These are phyloP conservation scores for Gallinago media DNA, from an alignment of 2,113 vertebrate species.

Conservation along the genomic window DNA sequence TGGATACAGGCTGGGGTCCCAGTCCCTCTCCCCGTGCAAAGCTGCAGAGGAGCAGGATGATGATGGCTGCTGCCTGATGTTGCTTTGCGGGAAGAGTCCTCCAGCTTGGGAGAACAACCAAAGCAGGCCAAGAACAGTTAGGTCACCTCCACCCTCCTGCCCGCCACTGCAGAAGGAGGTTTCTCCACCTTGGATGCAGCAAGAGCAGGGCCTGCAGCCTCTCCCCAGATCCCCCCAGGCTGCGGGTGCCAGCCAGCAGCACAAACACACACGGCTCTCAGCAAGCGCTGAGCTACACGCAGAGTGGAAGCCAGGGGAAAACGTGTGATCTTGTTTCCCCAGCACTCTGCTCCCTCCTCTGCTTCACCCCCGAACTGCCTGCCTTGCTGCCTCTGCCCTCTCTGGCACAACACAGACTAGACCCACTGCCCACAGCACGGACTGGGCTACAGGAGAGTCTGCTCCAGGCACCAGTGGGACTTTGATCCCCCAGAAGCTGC, in stretches of 20 bases:
- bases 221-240: background rate
- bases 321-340: background rate
- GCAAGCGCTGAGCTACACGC: background rate
- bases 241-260: background rate
- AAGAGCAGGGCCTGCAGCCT: background rate
- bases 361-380: background rate
- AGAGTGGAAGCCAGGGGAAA: background rate
- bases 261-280: rapidly evolving
- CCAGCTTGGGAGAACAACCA: background rate
- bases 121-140: background rate
- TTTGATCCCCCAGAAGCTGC: background rate
- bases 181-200: background rate
- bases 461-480: background rate
- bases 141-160: background rate
- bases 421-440: background rate
- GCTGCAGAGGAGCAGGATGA: background rate
- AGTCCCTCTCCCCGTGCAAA: background rate
- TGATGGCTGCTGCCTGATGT: background rate
- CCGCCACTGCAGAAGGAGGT: background rate
- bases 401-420: background rate
- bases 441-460: background rate
- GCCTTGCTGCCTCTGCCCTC: background rate
- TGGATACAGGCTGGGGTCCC: background rate
- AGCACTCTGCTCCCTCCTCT: background rate
- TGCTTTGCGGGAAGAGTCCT: background rate